Conservation (phyloP, 2,888 invertebrate species). For the Prenolepis imparis region DNA sequence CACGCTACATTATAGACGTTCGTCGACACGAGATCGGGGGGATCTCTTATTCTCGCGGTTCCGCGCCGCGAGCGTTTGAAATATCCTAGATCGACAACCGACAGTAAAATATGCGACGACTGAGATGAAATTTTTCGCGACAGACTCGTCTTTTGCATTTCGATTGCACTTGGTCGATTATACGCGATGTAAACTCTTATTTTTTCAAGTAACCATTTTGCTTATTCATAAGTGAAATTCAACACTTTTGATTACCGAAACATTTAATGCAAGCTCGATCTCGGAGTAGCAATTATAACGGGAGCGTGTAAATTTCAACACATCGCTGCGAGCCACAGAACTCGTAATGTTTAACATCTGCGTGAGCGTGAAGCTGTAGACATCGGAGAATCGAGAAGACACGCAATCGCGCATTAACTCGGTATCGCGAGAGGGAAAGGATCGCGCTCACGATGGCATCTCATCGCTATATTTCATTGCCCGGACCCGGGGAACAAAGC, state of each 20-base stretch:
- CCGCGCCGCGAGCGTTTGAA: neutral
- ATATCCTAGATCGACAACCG: constrained; percentile 24
- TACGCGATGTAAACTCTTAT: neutral
- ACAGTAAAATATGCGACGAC: constrained; percentile 40
- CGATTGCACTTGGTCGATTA: neutral
- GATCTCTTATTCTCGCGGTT: constrained; percentile 12
- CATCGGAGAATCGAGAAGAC: constrained; percentile 38
- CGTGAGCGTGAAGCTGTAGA: neutral
- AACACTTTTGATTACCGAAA: neutral
- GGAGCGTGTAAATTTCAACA: neutral
- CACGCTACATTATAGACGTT: constrained; percentile 46
- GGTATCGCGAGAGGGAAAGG: constrained; percentile 33
- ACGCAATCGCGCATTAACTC: constrained; percentile 47
- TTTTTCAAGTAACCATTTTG: neutral
- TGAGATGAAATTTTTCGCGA: constrained; percentile 31
- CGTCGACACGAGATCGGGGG: constrained; percentile 1
- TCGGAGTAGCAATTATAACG: neutral
- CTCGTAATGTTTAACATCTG: constrained; percentile 20
- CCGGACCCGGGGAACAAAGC: constrained; percentile 73
- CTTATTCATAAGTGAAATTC: neutral
- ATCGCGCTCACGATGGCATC: constrained; percentile 57
- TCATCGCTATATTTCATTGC: constrained; percentile 78
- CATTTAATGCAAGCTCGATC: neutral
- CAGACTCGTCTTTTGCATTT: neutral
- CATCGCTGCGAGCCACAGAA: neutral